Percentiles rank a stretch among this genome's conserved stretches.
phyloP scores from a whole-genome alignment of 2,888 invertebrate species.

The Brachylomia viminalis region DNA sequence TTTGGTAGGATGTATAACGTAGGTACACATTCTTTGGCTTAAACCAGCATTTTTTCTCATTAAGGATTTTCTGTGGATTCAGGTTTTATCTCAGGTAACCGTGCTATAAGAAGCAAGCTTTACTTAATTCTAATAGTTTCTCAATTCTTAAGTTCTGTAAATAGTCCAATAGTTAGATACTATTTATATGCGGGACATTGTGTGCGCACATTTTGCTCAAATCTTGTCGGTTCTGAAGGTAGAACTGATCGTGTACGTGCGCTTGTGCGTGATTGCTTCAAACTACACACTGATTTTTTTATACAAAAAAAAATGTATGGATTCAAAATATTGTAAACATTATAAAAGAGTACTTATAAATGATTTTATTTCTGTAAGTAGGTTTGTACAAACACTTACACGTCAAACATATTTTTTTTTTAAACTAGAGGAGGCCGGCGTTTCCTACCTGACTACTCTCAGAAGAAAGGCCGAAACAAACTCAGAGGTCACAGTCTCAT shows the following conservation, averaged over 20 bases:
- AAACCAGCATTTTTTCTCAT: background rate
- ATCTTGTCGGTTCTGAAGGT: background rate
- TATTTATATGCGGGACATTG: background rate
- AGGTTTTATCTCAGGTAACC: background rate
- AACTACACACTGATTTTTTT: background rate
- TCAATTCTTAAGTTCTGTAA: background rate
- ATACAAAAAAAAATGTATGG: background rate
- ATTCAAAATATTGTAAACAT: background rate
- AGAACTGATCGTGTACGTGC: background rate
- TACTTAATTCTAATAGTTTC: background rate
- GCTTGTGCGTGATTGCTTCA: background rate
- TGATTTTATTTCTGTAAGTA: too few relatives aligned
- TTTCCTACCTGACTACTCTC: too few relatives aligned
- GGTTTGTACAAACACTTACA: too few relatives aligned
- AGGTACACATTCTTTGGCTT: background rate
- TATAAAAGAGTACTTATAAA: background rate
- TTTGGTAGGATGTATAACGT: background rate
- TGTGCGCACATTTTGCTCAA: background rate
- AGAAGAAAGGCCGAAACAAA: too few relatives aligned
- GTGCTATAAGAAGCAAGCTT: background rate
- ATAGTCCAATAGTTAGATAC: background rate
- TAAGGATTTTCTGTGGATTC: background rate
- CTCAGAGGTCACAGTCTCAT: too few relatives aligned
- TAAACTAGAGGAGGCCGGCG: too few relatives aligned
- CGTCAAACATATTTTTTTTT: too few relatives aligned